A percentile compares a stretch with the other conserved stretches of the same genome.
These are phyloP conservation scores for Dendrocincla tyrannina DNA, from an alignment of 2,797 vertebrate species.

Conservation along the genomic window DNA sequence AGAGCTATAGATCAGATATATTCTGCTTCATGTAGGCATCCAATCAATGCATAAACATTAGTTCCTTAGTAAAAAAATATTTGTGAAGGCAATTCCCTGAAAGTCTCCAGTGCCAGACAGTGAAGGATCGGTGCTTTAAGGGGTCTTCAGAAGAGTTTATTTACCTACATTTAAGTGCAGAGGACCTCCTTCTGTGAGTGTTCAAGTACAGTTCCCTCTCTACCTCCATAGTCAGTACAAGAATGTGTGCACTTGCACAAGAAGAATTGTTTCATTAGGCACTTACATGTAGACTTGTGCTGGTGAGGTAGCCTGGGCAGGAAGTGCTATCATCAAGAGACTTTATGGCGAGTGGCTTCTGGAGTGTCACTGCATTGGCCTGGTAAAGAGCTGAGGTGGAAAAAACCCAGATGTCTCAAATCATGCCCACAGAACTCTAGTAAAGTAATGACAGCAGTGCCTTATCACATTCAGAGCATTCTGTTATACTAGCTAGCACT, in stretches of 20 bases:
- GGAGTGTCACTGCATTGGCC: neutral
- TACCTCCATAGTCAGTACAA: fast-evolving
- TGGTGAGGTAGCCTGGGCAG: neutral
- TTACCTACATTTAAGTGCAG: neutral
- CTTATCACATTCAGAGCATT: neutral
- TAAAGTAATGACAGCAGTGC: neutral
- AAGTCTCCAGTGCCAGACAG: neutral
- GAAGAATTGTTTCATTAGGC: neutral
- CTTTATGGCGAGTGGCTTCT: neutral
- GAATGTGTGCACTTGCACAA: neutral
- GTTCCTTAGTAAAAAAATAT: neutral
- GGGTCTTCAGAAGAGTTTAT: neutral
- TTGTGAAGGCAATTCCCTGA: neutral
- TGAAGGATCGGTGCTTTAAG: neutral
- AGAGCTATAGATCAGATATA: neutral
- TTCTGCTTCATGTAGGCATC: neutral
- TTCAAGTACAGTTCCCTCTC: neutral
- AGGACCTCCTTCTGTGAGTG: neutral
- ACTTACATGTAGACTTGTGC: neutral
- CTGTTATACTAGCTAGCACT: neutral
- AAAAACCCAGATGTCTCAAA: neutral
- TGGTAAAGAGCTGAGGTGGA: neutral
- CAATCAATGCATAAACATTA: neutral
- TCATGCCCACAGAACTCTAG: neutral
- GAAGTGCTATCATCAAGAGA: neutral